Evolutionary conservation across 2,888 invertebrate genomes (phyloP).

Genomic region (Yponomeuta plumbellus): DNA sequence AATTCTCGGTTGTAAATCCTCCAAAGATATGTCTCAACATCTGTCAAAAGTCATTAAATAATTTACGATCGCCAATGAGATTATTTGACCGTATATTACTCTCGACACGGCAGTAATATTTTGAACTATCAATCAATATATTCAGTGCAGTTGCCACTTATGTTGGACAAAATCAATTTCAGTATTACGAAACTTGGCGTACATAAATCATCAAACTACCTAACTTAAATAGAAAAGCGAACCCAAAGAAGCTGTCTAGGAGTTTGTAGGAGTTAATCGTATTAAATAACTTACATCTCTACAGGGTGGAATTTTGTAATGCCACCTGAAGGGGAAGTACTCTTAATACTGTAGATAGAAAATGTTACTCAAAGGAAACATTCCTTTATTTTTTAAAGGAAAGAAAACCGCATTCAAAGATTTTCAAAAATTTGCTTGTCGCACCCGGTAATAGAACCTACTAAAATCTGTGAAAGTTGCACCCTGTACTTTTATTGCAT

Average conservation of each 20-base stretch:
- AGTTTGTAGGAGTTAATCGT: neutral
- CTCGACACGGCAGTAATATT: neutral
- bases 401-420: too few species aligned
- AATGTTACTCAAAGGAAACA: too few species aligned
- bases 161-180: neutral
- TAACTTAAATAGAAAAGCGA: neutral
- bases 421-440: too few species aligned
- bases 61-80: neutral
- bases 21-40: neutral
- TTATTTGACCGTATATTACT: neutral
- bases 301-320: too few species aligned
- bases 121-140: neutral
- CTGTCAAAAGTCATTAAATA: neutral
- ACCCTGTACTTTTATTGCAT: too few species aligned
- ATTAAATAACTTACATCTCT: too few species aligned
- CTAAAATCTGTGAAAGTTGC: too few species aligned
- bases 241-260: neutral
- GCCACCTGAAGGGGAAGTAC: too few species aligned
- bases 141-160: neutral
- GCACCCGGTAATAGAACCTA: too few species aligned
- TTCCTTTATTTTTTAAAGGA: too few species aligned
- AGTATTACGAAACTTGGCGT: neutral
- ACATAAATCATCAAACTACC: neutral
- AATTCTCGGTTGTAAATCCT: neutral
- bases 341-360: too few species aligned